Base-by-base conservation (phyloP, 1,140 invertebrate species). In the Lepidurus packardi region DNA sequence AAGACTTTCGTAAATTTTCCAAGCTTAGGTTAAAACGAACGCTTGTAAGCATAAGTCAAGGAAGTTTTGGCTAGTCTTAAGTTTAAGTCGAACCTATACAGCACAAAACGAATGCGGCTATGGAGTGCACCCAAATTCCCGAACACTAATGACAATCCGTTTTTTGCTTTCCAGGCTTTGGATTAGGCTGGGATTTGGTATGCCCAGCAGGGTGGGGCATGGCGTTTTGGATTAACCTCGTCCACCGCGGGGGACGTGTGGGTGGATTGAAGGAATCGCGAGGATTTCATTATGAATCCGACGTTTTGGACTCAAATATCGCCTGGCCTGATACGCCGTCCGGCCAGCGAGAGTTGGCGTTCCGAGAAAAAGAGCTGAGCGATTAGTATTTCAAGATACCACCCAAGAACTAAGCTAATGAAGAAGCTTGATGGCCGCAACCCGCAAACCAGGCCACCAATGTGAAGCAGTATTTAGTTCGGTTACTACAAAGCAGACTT, bases 121-220 rank as follows among this genome's bases (percentile, higher is more conserved):
- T 34, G 34, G 34, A 34, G 34, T 34, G 34, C 3, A 34, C 53
- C 16, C 53, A 65, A 65, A 47, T 21, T 78, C 43, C 16, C 65
- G 16, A 13, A 6, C 73, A 10, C 16, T 5, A 24, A 75, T 43
- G 6, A 75, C 25, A 75, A 75, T 43, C 13, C 16, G n/a, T 75
- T 7, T 41, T n/a, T 45, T 13, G 43, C n/a, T 13, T 44, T n/a
- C 21, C 44, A 91, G 92, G 91, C 43, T 92, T 91, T 85, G 88
- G 89, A 7, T 88, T 88, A 85, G 94, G 94, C 45, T 94, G 94
- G 90, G 96, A 98, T 85, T 83, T 98, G 11, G 90, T 98, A 80
- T 80, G 93, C 13, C 95, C 96, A 8, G 84, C 89, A 34, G 89
- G 89, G 25, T 96, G 94, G 90, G 90, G 90, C n/a, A 90, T 95